Percentiles rank a stretch among this genome's conserved stretches.
These are phyloP conservation scores for Tinea semifulvella DNA, from an alignment of 2,888 invertebrate genomes.

Conservation along the genomic window DNA sequence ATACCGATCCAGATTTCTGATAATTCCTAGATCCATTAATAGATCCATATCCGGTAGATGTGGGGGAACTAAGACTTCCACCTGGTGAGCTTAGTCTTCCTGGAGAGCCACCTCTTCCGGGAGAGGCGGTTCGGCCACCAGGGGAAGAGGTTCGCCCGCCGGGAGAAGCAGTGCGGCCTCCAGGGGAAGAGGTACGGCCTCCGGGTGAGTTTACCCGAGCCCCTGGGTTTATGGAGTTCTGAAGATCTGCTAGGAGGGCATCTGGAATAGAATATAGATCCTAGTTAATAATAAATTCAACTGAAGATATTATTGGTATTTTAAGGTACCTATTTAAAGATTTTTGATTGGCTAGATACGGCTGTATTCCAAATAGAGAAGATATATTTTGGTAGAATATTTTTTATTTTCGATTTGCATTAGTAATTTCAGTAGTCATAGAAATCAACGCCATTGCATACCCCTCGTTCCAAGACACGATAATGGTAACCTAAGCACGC, in stretches of 20 bases:
- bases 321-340: too few species aligned
- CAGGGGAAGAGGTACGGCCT: conserved; percentile 50
- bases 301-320: too few species aligned
- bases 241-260: conserved; percentile 93
- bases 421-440: too few species aligned
- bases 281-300: neutral
- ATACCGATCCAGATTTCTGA: conserved; percentile 71
- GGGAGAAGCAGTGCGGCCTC: conserved; percentile 57
- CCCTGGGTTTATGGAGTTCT: conserved; percentile 86
- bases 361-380: too few species aligned
- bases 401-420: too few species aligned
- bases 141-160: conserved; percentile 40
- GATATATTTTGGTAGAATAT: too few species aligned
- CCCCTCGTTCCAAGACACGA: too few species aligned
- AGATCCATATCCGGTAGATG: conserved; percentile 80
- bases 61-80: conserved; percentile 57
- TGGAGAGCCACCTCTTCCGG: conserved; percentile 67
- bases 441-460: too few species aligned
- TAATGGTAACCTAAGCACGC: too few species aligned
- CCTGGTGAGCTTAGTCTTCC: conserved; percentile 57
- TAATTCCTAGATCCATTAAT: conserved; percentile 74
- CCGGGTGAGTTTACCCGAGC: conserved; percentile 56
- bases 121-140: conserved; percentile 35
- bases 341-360: too few species aligned
- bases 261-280: conserved; percentile 70